Evolutionary conservation across 2,113 vertebrate species (phyloP).

Genomic region (Pionites leucogaster): DNA sequence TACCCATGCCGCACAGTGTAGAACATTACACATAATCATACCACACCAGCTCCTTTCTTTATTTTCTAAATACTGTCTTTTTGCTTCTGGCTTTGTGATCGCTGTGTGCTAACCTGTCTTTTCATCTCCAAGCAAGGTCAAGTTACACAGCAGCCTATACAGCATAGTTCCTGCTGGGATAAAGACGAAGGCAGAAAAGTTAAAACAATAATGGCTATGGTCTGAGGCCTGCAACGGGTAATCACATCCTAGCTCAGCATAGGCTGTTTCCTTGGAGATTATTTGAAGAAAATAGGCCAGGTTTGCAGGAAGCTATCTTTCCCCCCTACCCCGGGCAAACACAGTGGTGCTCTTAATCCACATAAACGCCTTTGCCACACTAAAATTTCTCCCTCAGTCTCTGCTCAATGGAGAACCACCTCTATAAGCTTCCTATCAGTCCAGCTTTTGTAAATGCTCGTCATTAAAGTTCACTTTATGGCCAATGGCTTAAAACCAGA

Average conservation of each 20-base stretch:
- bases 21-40: constrained; percentile 66
- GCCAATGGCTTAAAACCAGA: neutral
- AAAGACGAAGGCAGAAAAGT: constrained; percentile 77
- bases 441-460: neutral
- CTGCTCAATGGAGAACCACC: neutral
- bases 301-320: constrained; percentile 51
- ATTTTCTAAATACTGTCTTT: constrained; percentile 81
- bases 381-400: constrained; percentile 19
- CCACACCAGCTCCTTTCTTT: constrained; percentile 62
- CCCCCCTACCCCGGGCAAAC: constrained; percentile 2
- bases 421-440: neutral
- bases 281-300: constrained; percentile 78
- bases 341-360: constrained; percentile 37
- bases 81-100: constrained; percentile 65
- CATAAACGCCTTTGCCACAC: constrained; percentile 25
- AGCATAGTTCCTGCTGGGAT: constrained; percentile 74
- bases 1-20: constrained; percentile 35
- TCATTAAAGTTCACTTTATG: neutral
- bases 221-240: constrained; percentile 74
- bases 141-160: constrained; percentile 58
- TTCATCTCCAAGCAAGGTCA: constrained; percentile 79
- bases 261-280: constrained; percentile 76
- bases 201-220: constrained; percentile 82
- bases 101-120: constrained; percentile 71
- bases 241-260: constrained; percentile 74